Conservation (phyloP, 2,113 vertebrate species). For the Potamarius usumacintae region DNA sequence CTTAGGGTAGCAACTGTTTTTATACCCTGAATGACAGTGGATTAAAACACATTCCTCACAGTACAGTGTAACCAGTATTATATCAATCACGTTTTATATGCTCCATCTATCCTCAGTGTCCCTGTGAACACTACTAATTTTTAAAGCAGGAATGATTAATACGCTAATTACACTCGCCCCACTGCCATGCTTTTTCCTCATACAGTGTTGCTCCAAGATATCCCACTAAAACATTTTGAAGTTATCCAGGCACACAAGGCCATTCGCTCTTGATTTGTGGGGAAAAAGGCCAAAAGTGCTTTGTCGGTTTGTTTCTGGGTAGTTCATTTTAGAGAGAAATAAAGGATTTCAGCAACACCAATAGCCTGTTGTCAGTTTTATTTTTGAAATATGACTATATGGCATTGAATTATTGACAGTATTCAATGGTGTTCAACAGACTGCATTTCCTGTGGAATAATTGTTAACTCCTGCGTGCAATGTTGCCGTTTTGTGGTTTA, state of each 20-base stretch:
- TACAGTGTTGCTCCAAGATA: constrained; percentile 24
- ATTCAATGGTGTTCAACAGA: background rate
- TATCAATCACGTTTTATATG: constrained; percentile 4
- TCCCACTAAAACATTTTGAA: constrained; percentile 43
- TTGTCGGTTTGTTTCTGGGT: constrained; percentile 24
- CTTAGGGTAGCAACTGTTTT: background rate
- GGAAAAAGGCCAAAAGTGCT: constrained; percentile 25
- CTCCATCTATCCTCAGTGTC: background rate
- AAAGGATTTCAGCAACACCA: background rate
- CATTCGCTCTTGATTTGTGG: constrained; percentile 29
- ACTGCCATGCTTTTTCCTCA: background rate
- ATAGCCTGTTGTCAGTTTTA: background rate
- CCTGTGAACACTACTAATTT: background rate
- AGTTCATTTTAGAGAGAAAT: constrained; percentile 18
- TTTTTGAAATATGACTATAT: constrained; percentile 11
- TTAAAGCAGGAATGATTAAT: constrained; percentile 42
- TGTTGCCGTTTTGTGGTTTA: background rate
- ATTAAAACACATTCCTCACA: background rate
- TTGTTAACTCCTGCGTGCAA: background rate
- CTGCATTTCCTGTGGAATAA: constrained; percentile 1
- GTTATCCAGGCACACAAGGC: constrained; percentile 30
- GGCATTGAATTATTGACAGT: constrained; percentile 1
- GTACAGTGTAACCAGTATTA: background rate
- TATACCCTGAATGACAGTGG: background rate
- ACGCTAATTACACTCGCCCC: constrained; percentile 24